Conservation (phyloP, 2,113 vertebrate genomes). For the Nothocercus julius region DNA sequence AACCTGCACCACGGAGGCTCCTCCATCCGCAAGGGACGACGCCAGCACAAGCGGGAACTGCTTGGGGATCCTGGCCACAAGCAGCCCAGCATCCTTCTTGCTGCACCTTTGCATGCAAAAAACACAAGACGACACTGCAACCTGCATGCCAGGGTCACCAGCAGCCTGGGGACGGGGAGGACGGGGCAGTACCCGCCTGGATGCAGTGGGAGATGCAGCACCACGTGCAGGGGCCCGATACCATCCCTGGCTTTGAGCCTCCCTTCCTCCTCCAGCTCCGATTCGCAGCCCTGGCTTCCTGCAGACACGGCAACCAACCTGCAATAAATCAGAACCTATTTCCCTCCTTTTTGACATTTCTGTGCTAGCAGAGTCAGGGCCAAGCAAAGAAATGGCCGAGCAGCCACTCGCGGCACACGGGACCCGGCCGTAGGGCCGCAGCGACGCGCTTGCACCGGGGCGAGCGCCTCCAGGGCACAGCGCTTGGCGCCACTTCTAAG, state of each 20-base stretch:
- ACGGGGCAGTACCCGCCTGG: background rate
- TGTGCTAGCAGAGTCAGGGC: accelerated
- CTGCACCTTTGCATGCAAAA: background rate
- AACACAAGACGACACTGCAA: background rate
- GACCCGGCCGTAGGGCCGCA: accelerated
- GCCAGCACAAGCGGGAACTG: background rate
- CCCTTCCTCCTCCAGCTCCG: background rate
- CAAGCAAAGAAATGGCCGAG: accelerated
- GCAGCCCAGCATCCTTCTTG: no score
- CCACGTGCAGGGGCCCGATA: accelerated
- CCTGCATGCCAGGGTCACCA: background rate
- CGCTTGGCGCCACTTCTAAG: background rate
- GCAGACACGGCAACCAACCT: background rate
- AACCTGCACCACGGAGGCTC: background rate
- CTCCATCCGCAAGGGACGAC: accelerated
- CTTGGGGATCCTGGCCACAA: background rate
- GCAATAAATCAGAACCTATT: background rate
- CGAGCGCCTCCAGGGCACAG: accelerated
- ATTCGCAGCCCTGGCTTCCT: background rate
- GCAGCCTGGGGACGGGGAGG: no score
- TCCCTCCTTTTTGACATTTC: background rate
- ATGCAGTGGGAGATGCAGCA: background rate
- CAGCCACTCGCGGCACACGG: accelerated
- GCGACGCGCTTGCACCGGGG: accelerated
- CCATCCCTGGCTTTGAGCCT: no score